Percentiles rank a stretch among this genome's conserved stretches.
These are phyloP conservation scores for Danaus melanippus DNA, from an alignment of 1,140 invertebrate species.

Conservation along the genomic window DNA sequence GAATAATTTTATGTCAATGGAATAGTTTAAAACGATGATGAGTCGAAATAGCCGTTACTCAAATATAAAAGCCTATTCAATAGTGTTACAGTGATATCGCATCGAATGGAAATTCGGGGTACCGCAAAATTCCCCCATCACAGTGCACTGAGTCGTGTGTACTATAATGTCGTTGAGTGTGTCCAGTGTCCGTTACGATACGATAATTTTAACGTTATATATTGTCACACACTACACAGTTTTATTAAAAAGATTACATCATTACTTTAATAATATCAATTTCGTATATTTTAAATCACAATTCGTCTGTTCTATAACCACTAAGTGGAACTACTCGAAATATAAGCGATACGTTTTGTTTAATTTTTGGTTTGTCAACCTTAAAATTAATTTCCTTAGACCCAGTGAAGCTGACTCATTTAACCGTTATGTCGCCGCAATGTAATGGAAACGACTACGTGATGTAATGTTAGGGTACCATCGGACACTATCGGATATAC, in stretches of 20 bases:
- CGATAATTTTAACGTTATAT: no score
- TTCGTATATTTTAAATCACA: no score
- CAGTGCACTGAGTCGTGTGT: conserved; percentile 43
- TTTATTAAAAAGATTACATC: no score
- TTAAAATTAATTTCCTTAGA: no score
- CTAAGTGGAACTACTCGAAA: no score
- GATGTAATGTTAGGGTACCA: conserved; percentile 38
- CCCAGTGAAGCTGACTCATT: no score
- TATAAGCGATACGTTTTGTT: no score
- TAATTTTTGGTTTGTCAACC: no score
- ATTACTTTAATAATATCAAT: no score
- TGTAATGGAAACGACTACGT: conserved; percentile 26
- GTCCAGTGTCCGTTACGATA: conserved; percentile 2
- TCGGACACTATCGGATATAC: conserved; percentile 23
- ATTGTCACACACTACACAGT: no score
- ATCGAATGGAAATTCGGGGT: conserved; percentile 45
- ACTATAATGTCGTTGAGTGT: conserved; percentile 30
- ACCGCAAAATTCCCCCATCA: conserved; percentile 56
- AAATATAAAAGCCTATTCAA: conserved; percentile 43
- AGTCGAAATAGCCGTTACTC: conserved; percentile 27
- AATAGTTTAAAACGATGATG: conserved; percentile 24
- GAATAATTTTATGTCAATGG: conserved; percentile 11
- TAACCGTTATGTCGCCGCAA: not conserved
- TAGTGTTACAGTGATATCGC: conserved; percentile 31
- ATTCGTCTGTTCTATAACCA: no score